A percentile compares a stretch with the other conserved stretches of the same genome.
Conservation (phyloP, 2,888 invertebrate species). For the Aquatica leii region DNA sequence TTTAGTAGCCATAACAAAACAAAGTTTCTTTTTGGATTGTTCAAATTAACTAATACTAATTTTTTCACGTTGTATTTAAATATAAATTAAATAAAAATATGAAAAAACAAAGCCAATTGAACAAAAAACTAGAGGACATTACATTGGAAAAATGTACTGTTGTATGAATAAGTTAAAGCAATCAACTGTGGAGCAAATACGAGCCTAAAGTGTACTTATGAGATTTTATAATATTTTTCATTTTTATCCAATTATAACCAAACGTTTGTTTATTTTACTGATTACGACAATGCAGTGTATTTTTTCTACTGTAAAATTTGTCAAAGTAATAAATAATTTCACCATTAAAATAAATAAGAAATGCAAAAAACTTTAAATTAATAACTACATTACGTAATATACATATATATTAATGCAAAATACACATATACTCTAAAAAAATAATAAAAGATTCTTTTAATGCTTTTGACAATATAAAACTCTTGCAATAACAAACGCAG, state of each 20-base stretch:
- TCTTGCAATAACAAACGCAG: no score
- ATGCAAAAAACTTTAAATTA: no score
- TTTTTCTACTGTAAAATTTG: no score
- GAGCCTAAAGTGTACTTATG: conserved; percentile 13
- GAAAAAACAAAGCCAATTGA: not conserved
- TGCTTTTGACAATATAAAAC: no score
- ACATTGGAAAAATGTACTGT: not conserved
- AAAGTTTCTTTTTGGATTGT: not conserved
- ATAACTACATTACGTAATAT: no score
- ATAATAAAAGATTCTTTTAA: no score
- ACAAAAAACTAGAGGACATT: not conserved
- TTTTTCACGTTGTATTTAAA: not conserved
- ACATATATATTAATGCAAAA: no score
- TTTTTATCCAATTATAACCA: not conserved
- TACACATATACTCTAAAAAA: no score
- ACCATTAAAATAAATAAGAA: no score
- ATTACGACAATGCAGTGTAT: no score
- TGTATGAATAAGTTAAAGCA: conserved; percentile 7
- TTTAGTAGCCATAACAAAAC: conserved; percentile 15
- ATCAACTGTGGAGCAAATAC: not conserved
- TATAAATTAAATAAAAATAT: not conserved
- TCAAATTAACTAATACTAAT: not conserved
- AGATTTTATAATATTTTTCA: conserved; percentile 3
- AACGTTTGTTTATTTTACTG: no score
- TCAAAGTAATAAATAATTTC: no score